phyloP scores from a whole-genome alignment of 2,888 invertebrate species.

The Orthonychiurus folsomi region DNA sequence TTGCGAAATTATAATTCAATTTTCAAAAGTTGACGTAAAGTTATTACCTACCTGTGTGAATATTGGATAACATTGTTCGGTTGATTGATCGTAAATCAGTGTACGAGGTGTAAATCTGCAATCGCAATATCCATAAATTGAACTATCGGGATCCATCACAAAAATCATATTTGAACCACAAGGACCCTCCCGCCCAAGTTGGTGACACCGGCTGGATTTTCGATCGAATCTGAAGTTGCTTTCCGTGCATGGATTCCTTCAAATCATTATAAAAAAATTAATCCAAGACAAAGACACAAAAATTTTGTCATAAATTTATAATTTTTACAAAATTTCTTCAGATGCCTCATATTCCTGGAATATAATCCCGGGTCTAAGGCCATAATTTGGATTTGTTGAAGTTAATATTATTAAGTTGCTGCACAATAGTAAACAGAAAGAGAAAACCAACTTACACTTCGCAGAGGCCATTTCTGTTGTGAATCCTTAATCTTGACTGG shows the following conservation, averaged over 20 bases:
- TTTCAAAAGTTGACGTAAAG: background rate
- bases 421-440: too few species aligned
- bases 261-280: background rate
- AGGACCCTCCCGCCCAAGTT: conserved; percentile 15
- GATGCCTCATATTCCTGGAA: background rate
- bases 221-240: conserved; percentile 8
- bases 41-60: conserved; percentile 6
- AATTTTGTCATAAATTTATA: background rate
- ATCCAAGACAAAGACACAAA: background rate
- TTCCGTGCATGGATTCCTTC: background rate
- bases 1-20: background rate
- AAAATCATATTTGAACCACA: conserved; percentile 14
- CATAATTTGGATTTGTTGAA: background rate
- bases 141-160: conserved; percentile 9
- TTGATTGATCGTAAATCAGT: background rate
- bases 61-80: conserved; percentile 7
- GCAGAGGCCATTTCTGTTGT: too few species aligned
- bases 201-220: conserved; percentile 13
- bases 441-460: too few species aligned
- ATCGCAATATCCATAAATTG: conserved; percentile 13
- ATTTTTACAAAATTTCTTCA: background rate
- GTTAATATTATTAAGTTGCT: too few species aligned
- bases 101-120: background rate
- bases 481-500: too few species aligned
- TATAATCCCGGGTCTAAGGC: background rate